phyloP scores from a whole-genome alignment of 92 coral and sea anemone genomes.

The Porites evermanni region DNA sequence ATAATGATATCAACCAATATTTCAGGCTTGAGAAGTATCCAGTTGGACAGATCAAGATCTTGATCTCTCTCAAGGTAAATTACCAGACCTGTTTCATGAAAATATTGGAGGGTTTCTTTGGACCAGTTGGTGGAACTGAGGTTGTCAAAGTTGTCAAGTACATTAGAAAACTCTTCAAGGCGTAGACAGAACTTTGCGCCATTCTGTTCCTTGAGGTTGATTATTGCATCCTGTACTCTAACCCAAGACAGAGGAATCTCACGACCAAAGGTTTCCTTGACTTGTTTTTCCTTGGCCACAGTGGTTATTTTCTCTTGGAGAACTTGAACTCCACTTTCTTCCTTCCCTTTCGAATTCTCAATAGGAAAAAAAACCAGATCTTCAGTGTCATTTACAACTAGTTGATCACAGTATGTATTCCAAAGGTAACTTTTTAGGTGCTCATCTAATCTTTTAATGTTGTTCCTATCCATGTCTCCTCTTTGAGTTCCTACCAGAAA shows the following conservation, averaged over 20 bases:
- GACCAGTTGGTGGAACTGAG: constrained; percentile 34
- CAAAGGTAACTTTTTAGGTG: constrained; percentile 41
- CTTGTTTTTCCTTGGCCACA: constrained; percentile 16
- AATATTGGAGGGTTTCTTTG: constrained; percentile 44
- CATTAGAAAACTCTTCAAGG: constrained; percentile 39
- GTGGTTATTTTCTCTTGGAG: constrained; percentile 28
- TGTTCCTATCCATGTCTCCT: constrained; percentile 14
- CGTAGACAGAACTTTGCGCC: constrained; percentile 35
- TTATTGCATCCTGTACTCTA: constrained; percentile 59
- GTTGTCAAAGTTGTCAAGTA: constrained; percentile 20
- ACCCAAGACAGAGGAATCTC: constrained; percentile 60
- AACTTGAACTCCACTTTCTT: constrained; percentile 42
- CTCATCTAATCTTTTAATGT: constrained; percentile 1
- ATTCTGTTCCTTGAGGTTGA: constrained; percentile 4
- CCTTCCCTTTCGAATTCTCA: constrained; percentile 42
- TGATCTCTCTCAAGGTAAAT: constrained; percentile 47
- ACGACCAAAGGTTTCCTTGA: neutral
- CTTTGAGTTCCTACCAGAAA: constrained; percentile 67
- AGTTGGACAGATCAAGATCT: constrained; percentile 15
- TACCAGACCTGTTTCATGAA: constrained; percentile 58
- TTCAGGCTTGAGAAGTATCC: constrained; percentile 61
- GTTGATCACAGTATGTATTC: constrained; percentile 38
- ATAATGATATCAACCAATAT: constrained; percentile 49
- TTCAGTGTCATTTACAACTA: constrained; percentile 26
- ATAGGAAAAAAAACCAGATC: constrained; percentile 51